A percentile compares a stretch with the other conserved stretches of the same genome.
Evolutionary conservation across 1,140 invertebrate genomes (phyloP).

Genomic region (Zaprionus tsacasi): DNA sequence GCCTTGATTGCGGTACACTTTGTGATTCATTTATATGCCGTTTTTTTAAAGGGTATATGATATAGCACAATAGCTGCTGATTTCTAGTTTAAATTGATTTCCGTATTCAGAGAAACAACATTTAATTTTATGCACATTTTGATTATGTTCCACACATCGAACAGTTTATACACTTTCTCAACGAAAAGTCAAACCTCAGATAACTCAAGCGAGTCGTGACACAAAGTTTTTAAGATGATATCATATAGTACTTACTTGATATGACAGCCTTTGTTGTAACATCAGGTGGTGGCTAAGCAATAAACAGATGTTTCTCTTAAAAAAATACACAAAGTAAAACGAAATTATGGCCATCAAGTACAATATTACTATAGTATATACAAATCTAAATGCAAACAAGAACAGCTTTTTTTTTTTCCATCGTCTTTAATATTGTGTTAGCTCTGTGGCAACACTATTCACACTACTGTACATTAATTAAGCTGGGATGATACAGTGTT

Average conservation of each 20-base stretch:
- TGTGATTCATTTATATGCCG: not conserved
- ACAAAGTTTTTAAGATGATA: slow-evolving; percentile 1
- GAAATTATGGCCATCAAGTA: not conserved
- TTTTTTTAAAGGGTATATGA: not conserved
- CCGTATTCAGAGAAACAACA: slow-evolving; percentile 27
- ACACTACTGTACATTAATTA: slow-evolving; percentile 8
- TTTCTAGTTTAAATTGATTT: slow-evolving; percentile 35
- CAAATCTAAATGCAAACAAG: not conserved
- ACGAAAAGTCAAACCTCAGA: not conserved
- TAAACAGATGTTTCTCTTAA: slow-evolving; percentile 6
- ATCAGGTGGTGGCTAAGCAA: not conserved
- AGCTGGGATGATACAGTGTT: slow-evolving; percentile 1
- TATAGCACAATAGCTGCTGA: not conserved
- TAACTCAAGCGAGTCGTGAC: not conserved
- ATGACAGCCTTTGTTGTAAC: slow-evolving; percentile 3
- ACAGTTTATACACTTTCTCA: slow-evolving; percentile 34
- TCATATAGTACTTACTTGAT: not conserved
- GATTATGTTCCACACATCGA: slow-evolving; percentile 26
- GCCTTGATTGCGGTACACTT: not conserved
- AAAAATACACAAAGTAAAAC: not conserved
- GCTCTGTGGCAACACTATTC: not conserved
- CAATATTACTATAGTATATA: not conserved
- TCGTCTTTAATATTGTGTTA: not conserved
- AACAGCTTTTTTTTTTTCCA: not conserved
- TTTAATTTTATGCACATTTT: slow-evolving; percentile 17